Conservation (phyloP, 2,888 invertebrate genomes). For the Gibbula magus region DNA sequence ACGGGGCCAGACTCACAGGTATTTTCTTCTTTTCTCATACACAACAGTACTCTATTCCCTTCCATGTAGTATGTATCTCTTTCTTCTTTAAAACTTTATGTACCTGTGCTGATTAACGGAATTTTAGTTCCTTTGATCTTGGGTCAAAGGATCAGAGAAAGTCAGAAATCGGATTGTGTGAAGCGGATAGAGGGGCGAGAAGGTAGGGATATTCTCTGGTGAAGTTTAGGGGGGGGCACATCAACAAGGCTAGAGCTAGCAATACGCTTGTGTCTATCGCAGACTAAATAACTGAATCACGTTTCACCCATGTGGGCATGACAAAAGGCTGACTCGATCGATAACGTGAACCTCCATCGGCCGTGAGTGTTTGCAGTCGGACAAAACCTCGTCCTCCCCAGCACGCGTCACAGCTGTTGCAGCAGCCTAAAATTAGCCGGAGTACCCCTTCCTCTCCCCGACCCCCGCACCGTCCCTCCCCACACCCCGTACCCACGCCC, state of each 20-base stretch:
- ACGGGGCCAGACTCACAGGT: background rate
- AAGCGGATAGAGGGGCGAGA: background rate
- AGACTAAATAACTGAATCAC: slow-evolving; percentile 21
- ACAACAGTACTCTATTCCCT: background rate
- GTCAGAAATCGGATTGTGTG: background rate
- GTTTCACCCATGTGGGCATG: slow-evolving; percentile 25
- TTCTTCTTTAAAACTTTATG: background rate
- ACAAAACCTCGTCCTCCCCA: slow-evolving; percentile 32
- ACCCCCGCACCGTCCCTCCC: slow-evolving; percentile 8
- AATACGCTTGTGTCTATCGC: slow-evolving; percentile 24
- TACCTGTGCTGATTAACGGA: slow-evolving; percentile 1
- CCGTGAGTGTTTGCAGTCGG: slow-evolving; percentile 33
- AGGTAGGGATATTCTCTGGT: background rate
- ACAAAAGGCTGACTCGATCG: slow-evolving; percentile 27
- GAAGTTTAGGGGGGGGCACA: background rate
- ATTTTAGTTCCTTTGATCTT: background rate
- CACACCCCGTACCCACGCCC: background rate
- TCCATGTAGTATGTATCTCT: background rate
- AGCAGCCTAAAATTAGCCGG: slow-evolving; percentile 24
- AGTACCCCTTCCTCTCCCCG: background rate
- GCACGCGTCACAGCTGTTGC: slow-evolving; percentile 46
- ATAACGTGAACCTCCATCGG: slow-evolving; percentile 20
- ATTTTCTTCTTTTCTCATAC: background rate
- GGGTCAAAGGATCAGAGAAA: background rate
- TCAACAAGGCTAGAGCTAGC: background rate